phyloP scores from a whole-genome alignment of 2,888 invertebrate species.

The Congeria kusceri region DNA sequence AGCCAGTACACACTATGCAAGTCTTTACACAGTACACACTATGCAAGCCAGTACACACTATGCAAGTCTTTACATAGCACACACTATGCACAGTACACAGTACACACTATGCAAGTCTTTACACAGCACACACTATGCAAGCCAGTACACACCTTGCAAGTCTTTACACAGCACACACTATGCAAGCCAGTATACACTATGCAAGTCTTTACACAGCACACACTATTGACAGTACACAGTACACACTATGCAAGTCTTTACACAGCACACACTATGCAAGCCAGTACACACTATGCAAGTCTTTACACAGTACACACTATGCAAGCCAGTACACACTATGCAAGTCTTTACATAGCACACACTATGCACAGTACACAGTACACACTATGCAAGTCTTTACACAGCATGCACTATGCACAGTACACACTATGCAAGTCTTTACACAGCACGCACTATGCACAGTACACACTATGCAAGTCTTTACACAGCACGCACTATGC shows the following conservation, averaged over 20 bases:
- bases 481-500: no score
- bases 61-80: not conserved
- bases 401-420: no score
- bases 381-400: not conserved
- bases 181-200: no score
- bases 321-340: not conserved
- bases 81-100: conserved; percentile 5
- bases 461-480: conserved; percentile 9
- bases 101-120: not conserved
- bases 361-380: not conserved
- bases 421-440: conserved; percentile 6
- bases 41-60: conserved; percentile 4
- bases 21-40: no score
- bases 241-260: conserved; percentile 22
- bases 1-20: no score
- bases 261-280: conserved; percentile 14
- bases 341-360: no score
- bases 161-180: no score
- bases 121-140: conserved; percentile 14
- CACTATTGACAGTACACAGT: no score
- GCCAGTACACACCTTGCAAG: no score
- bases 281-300: conserved; percentile 4
- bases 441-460: no score
- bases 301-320: conserved; percentile 2
- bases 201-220: conserved; percentile 11